These are phyloP conservation scores for Pantherophis vulpinus DNA, from an alignment of 2,797 vertebrate species.

Conservation along the genomic window DNA sequence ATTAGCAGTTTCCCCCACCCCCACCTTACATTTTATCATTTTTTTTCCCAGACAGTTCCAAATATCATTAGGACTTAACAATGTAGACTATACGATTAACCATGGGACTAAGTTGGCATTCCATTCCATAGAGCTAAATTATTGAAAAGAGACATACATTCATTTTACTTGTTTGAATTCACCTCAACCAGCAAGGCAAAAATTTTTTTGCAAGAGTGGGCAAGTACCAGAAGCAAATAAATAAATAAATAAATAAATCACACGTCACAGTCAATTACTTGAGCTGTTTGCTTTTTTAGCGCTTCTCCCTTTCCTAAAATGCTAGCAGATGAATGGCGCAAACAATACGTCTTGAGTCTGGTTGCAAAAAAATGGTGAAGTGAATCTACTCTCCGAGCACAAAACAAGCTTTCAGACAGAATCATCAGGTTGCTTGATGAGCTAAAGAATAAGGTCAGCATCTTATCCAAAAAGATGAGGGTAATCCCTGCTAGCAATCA, in stretches of 20 bases:
- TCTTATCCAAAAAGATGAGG: not conserved
- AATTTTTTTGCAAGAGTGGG: not conserved
- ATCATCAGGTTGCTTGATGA: not conserved
- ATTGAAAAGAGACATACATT: not conserved
- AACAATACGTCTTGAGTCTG: not conserved
- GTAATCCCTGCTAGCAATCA: not conserved
- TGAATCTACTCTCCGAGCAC: not conserved
- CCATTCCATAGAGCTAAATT: not conserved
- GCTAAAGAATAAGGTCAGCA: not conserved
- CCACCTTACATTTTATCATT: not conserved
- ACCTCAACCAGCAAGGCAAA: not conserved
- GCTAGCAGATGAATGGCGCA: not conserved
- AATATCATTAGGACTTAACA: not conserved
- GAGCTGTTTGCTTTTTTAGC: slow-evolving; percentile 9
- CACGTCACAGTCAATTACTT: not conserved
- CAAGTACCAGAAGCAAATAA: not conserved
- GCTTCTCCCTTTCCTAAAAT: not conserved
- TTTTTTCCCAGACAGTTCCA: not conserved
- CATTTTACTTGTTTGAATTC: not conserved
- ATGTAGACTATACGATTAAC: not conserved
- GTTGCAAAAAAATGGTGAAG: not conserved
- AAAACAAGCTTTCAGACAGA: not conserved
- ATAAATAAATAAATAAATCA: not conserved
- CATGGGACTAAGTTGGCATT: not conserved
- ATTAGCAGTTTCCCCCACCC: not conserved